Percentiles rank a stretch among this genome's conserved stretches.
These are phyloP conservation scores for Acheta domesticus DNA, from an alignment of 2,888 invertebrate species.

Conservation along the genomic window DNA sequence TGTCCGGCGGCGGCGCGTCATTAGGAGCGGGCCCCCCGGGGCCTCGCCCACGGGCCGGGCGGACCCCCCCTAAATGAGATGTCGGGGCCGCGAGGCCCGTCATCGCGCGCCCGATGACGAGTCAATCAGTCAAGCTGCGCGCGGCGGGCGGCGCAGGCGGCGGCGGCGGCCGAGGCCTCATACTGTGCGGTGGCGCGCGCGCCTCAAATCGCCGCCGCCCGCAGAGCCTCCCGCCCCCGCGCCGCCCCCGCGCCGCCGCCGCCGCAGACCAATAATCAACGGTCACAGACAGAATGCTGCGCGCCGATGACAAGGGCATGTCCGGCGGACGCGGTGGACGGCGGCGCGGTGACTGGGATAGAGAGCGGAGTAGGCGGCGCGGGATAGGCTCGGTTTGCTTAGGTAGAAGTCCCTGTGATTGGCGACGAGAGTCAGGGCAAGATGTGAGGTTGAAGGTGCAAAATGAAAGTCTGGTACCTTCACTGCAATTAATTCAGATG, in stretches of 20 bases:
- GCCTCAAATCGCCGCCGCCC: background rate
- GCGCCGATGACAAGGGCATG: too few species aligned
- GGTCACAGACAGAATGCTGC: too few species aligned
- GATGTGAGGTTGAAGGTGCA: too few species aligned
- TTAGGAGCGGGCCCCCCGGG: background rate
- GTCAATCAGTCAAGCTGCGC: conserved; percentile 1
- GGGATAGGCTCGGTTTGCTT: too few species aligned
- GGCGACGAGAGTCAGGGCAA: too few species aligned
- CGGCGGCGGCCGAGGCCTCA: background rate
- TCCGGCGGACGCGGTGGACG: too few species aligned
- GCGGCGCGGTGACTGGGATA: too few species aligned
- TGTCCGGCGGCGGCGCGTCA: background rate
- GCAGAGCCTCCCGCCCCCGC: background rate
- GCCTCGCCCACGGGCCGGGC: background rate
- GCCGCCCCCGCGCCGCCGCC: background rate
- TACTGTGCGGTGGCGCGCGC: background rate
- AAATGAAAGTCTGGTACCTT: too few species aligned
- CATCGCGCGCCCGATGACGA: background rate
- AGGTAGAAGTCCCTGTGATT: too few species aligned
- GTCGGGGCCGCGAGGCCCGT: background rate
- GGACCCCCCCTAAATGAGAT: background rate
- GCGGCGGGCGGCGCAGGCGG: background rate
- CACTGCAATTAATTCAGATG: too few species aligned
- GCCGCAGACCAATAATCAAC: too few species aligned
- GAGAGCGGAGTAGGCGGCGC: too few species aligned